Base-by-base conservation (phyloP, 1,140 invertebrate species). In the Hirudo medicinalis region DNA sequence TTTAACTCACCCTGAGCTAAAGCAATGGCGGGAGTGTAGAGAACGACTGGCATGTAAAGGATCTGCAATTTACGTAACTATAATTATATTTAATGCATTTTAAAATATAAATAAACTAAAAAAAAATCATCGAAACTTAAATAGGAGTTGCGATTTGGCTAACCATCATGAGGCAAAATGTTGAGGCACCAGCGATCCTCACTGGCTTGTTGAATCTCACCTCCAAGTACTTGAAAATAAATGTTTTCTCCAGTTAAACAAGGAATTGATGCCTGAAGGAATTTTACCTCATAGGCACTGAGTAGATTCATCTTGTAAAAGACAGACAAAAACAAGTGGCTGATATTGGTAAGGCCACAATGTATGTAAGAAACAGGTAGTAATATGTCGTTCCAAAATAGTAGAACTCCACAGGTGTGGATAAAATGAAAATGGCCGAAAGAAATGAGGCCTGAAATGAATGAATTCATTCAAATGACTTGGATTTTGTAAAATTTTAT, bases 331-430 rank as follows among this genome's bases (percentile, higher is more conserved):
- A 76, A 81, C 19, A 81, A 54, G 29, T 75, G 69, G 75, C 74
- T 1, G 78, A 71, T 0, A 75, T 63, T 4, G 76, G 74, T 29
- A 79, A 75, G 29, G 75, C 76, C 6, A 79, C 73, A 17, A 76
- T 43, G 69, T 77, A 78, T 0, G 73, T 73, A 13, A 79, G 66
- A 8, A 71, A 69, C 13, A 79, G 70, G 71, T 76, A 77, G 72
- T 75, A 76, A 63, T 74, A 80, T 73, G 78, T 76, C 0, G 77
- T 79, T 22, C 76, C 75, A 72, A 74, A 78, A 66, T 76, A 76
- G 73, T 92, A 94, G 74, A 91, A 88, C 82, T 94, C 91, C 0
- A 90, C 87, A 5, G 91, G 91, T 15, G 89, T 90, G 19, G 91
- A 91, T 20, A 94, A 83, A 71, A 95, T 87, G 17, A 90, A 91